A percentile compares a stretch with the other conserved stretches of the same genome.
phyloP scores from a whole-genome alignment of 1,140 invertebrate genomes.

The Brachionus calyciflorus region DNA sequence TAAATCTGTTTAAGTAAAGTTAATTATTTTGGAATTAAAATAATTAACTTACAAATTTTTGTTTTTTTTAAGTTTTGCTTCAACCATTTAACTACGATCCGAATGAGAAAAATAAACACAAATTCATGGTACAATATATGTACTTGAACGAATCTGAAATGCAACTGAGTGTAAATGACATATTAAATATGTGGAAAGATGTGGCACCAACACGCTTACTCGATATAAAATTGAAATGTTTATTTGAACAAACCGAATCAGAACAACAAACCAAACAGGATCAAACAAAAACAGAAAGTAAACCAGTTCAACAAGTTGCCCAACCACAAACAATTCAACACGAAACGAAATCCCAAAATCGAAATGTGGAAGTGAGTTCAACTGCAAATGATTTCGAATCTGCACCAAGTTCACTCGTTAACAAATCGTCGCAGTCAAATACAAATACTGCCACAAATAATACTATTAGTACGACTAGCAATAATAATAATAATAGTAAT shows the following conservation, averaged over 20 bases:
- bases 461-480: too few relatives aligned
- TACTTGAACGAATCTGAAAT: conserved; percentile 45
- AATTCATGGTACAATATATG: conserved; percentile 47
- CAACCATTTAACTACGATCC: conserved; percentile 44
- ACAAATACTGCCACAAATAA: too few relatives aligned
- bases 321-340: not conserved
- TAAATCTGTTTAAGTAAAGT: not conserved
- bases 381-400: not conserved
- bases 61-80: not conserved
- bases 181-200: conserved; percentile 39
- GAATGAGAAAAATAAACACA: conserved; percentile 39
- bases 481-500: not conserved
- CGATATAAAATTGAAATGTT: conserved; percentile 43
- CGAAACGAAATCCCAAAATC: not conserved
- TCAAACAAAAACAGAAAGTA: not conserved
- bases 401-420: not conserved
- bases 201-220: not conserved
- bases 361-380: not conserved
- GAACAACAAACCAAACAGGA: not conserved
- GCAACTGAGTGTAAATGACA: conserved; percentile 25
- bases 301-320: not conserved
- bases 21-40: not conserved
- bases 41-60: not conserved
- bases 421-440: not conserved
- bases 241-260: conserved; percentile 10